These are phyloP conservation scores for Esox masquinongy DNA, from an alignment of 2,797 vertebrate genomes.

Conservation along the genomic window DNA sequence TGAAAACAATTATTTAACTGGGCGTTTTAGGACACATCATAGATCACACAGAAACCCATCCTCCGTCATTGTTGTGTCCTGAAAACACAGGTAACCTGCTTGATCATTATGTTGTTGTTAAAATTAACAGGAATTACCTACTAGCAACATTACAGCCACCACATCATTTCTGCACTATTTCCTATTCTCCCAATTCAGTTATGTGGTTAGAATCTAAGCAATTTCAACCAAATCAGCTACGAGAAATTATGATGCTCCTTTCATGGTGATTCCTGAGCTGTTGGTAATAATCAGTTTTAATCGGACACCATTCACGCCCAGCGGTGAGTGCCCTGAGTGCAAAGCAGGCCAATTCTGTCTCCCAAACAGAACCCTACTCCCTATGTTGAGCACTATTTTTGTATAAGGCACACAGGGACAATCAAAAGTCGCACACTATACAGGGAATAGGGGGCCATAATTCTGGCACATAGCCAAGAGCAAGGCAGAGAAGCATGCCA, in stretches of 20 bases:
- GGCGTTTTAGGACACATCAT: background rate
- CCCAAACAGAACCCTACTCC: background rate
- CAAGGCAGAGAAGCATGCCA: background rate
- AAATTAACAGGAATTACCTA: no score
- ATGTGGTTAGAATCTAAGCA: background rate
- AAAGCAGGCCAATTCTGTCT: background rate
- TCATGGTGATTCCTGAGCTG: background rate
- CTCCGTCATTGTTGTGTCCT: no score
- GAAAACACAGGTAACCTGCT: no score
- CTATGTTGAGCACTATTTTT: background rate
- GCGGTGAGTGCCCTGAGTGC: constrained; percentile 17
- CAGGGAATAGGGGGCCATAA: background rate
- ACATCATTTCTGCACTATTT: no score
- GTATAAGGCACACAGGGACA: background rate
- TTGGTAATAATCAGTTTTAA: constrained; percentile 22
- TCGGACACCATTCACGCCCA: constrained; percentile 19
- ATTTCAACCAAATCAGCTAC: background rate
- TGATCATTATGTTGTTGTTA: no score
- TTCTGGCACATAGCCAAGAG: background rate
- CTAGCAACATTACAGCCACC: no score
- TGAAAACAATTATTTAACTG: constrained; percentile 34
- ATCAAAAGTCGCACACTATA: background rate
- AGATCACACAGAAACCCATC: constrained; percentile 5
- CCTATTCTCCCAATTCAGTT: background rate
- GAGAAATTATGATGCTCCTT: background rate